These are phyloP conservation scores for Callosobruchus maculatus DNA, from an alignment of 2,888 invertebrate species.

Conservation along the genomic window DNA sequence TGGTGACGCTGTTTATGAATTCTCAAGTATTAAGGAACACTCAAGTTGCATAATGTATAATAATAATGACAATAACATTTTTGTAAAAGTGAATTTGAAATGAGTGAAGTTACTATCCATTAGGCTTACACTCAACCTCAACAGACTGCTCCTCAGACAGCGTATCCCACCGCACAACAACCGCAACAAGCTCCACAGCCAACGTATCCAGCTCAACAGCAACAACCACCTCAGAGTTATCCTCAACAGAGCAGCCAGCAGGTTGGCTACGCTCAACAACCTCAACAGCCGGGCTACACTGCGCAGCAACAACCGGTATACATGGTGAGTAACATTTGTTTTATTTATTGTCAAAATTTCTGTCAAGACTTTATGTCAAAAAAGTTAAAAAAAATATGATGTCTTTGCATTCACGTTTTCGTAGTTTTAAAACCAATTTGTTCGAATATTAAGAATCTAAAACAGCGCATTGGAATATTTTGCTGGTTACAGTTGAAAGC, in stretches of 20 bases:
- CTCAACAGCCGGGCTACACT: conserved; percentile 34
- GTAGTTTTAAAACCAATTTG: too few relatives aligned
- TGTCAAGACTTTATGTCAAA: too few relatives aligned
- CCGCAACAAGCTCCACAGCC: conserved; percentile 7
- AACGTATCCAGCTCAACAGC: conserved; percentile 12
- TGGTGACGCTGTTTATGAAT: too few relatives aligned
- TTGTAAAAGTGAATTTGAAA: background rate
- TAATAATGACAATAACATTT: background rate
- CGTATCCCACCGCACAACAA: conserved; percentile 6
- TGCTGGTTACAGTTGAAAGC: too few relatives aligned
- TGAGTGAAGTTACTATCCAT: background rate
- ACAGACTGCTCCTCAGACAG: conserved; percentile 20
- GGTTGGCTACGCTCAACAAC: conserved; percentile 3
- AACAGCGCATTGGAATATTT: too few relatives aligned
- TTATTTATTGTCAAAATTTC: too few relatives aligned
- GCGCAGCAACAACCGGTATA: conserved; percentile 6
- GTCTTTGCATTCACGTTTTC: too few relatives aligned
- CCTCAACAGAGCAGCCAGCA: background rate
- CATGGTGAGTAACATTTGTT: background rate
- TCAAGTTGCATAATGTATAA: too few relatives aligned
- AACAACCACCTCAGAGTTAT: conserved; percentile 1
- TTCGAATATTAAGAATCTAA: too few relatives aligned
- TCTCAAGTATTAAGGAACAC: too few relatives aligned
- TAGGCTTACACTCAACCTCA: conserved; percentile 19
- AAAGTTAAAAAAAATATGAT: too few relatives aligned